Base-by-base conservation (phyloP, 2,888 invertebrate genomes). In the Hetaerina titia region DNA sequence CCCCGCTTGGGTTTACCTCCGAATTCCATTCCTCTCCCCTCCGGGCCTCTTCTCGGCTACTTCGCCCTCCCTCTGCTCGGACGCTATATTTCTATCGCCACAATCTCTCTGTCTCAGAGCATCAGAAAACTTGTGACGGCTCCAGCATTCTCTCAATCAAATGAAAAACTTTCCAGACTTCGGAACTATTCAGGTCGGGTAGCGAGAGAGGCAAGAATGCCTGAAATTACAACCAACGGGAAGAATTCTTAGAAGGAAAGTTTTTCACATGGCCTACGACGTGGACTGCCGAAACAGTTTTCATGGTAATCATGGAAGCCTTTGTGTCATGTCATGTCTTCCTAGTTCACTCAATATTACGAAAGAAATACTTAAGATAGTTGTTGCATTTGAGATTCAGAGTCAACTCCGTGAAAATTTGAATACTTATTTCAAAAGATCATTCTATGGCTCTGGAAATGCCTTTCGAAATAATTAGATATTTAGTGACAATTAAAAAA, bases 141-240 rank as follows among this genome's bases (percentile, higher is more conserved):
- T 89, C 89, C 89, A 89, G 58, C 89, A 57, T 89, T n/a, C 58
- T n/a, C 89, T 58, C 89, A 89, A 89, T 89, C 89, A 58, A 58
- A 89, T 57, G 22, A 89, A 88, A 89, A 89, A 89, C 89, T 89
- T 89, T 89, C 57, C 89, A 89, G 89, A 57, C 89, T 58, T n/a
- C 58, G 22, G 22, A 57, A 58, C 57, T 89, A 58, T 89, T 22
- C n/a, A 22, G n/a, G 22, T 4, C 22, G 89, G 4, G 57, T 58
- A 31, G 17, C n/a, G 89, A n/a, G 89, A 31, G 58, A 81, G 57
- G 89, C 57, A 57, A 81, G 89, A 89, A 89, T 57, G 57, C 58
- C 56, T 58, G 22, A 81, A 15, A 57, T 89, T 89, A 89, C 56
- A 58, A n/a, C 58, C 57, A 19, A n/a, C 57, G 58, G 57, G 19